Base-by-base conservation (phyloP, 2,888 invertebrate genomes). In the Melipona bicolor region DNA sequence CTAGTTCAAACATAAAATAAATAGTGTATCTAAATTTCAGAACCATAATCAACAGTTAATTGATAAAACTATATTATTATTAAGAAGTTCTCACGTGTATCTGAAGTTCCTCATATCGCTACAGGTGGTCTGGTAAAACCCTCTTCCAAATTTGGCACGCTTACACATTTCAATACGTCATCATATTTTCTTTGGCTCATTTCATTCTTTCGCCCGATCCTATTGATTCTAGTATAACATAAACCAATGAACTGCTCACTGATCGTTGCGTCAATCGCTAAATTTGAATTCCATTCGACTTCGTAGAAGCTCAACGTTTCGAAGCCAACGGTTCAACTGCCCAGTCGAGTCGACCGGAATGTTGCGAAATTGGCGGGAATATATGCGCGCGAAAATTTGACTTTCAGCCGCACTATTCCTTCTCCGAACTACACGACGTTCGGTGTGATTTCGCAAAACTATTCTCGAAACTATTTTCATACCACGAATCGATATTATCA, bases 251-350 rank as follows among this genome's bases (percentile, higher is more conserved):
- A 32, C 50, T 43, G 21, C 4, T 52, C 72, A 50, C 50, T 17
- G 64, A 61, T 52, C 65, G 24, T 84, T 88, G 75, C 88, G 90
- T 88, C 87, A 85, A 81, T 49, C 43, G 72, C 79, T 86, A 87
- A 88, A 86, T 89, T 84, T 89, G 80, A 76, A 61, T 56, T 56
- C 36, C 64, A 49, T 32, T 79, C 52, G 73, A 61, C 50, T 78
- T 77, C 71, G 71, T 9, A 69, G 64, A 83, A 80, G 19, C 67
- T 27, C n/a, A 74, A 61, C 13, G 61, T 79, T 52, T 1, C 56
- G n/a, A 69, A 54, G 36, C 50, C 50, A 2, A 21, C 27, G 11
- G 13, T 32, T 19, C 27, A 21, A 32, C 19, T 27, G 24, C 27
- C 61, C 27, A 19, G 19, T 32, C 61, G 17, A 64, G 19, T 50